phyloP scores from a whole-genome alignment of 2,797 vertebrate genomes.

The Emys orbicularis region DNA sequence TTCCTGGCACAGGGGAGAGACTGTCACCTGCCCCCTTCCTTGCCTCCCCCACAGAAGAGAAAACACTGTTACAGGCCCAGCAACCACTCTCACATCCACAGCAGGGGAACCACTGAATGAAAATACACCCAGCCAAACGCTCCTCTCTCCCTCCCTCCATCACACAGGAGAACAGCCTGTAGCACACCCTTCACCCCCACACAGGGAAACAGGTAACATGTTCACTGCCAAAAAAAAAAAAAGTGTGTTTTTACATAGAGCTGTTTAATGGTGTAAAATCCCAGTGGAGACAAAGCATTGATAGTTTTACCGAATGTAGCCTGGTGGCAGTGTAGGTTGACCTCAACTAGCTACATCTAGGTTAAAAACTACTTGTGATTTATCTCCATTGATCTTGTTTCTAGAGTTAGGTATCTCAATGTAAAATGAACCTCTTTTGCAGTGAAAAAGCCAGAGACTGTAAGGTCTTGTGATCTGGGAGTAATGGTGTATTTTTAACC shows the following conservation, averaged over 20 bases:
- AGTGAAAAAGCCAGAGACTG: background rate
- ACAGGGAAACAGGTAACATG: background rate
- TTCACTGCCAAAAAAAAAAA: background rate
- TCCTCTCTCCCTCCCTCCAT: background rate
- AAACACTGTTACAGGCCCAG: background rate
- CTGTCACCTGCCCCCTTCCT: background rate
- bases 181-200: background rate
- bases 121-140: background rate
- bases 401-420: background rate
- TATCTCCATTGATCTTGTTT: background rate
- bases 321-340: background rate
- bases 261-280: background rate
- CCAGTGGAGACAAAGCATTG: background rate
- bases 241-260: background rate
- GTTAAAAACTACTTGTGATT: background rate
- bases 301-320: background rate
- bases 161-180: background rate
- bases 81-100: background rate
- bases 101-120: background rate
- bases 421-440: background rate
- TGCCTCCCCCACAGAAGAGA: background rate
- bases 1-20: background rate
- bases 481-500: background rate
- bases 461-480: background rate
- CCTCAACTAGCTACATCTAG: background rate